A percentile compares a stretch with the other conserved stretches of the same genome.
phyloP scores from a whole-genome alignment of 2,113 vertebrate species.

The Psophia crepitans region DNA sequence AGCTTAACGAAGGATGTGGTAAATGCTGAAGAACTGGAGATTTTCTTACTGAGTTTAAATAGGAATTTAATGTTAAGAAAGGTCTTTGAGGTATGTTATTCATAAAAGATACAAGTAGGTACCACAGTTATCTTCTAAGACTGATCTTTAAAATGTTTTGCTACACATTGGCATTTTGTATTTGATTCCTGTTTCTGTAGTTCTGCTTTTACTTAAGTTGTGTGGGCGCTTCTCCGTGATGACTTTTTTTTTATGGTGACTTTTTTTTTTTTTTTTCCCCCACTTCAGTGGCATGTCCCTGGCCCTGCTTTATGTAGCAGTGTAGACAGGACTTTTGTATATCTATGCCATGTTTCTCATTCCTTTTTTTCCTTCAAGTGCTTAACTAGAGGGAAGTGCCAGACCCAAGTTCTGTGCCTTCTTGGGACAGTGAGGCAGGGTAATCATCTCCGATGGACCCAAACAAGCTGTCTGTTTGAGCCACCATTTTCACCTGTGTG shows the following conservation, averaged over 20 bases:
- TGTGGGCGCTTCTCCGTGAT: too few species aligned
- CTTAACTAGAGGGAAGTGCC: not conserved
- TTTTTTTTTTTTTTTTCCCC: not conserved
- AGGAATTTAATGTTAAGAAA: not conserved
- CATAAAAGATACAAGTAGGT: rapidly evolving
- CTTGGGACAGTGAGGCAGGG: rapidly evolving
- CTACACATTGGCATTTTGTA: not conserved
- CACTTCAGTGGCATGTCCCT: not conserved
- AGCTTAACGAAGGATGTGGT: not conserved
- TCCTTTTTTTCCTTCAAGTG: not conserved
- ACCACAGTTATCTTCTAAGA: not conserved
- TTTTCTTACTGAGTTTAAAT: not conserved
- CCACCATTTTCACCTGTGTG: not conserved
- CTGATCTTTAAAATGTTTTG: not conserved
- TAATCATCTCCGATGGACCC: not conserved
- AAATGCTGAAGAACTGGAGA: not conserved
- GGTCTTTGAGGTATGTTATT: not conserved
- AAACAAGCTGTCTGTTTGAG: not conserved
- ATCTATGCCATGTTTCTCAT: not conserved
- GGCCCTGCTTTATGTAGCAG: not conserved
- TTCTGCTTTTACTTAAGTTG: not conserved
- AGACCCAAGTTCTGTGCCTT: not conserved
- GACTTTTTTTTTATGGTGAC: not conserved
- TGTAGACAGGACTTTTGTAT: not conserved
- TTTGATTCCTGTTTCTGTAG: not conserved